Base-by-base conservation (phyloP, 2,888 invertebrate species). In the Hirtodrosophila duncani region DNA sequence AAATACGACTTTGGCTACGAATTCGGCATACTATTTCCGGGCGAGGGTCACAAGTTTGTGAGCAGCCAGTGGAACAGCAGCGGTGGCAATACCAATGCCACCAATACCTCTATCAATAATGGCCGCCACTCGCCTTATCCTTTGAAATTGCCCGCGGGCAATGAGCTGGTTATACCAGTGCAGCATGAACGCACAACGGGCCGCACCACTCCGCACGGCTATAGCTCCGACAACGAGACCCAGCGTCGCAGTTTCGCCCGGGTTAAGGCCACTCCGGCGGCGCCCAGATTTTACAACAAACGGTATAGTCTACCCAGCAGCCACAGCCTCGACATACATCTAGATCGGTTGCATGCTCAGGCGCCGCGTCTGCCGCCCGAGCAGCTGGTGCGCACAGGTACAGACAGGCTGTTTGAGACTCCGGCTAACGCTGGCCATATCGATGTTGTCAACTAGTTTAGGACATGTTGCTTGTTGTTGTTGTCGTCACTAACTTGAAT, bases 1-100 rank as follows among this genome's bases (percentile, higher is more conserved):
- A 93, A 93, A 88, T 93, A 93, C 84, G 93, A 93, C 88, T 93
- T 93, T 82, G 93, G 93, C 69, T 93, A 93, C 85, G 93, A 93
- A 85, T 93, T 93, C 82, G 93, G 93, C 56, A 90, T 93, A 63
- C 89, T 92, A 33, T 88, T 92, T 37, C 92, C 93, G 27, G 91
- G 91, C 37, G 91, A 91, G 83, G 89, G 91, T 65, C 89, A 89
- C 82, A 88, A 87, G 68, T 84, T 87, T 58, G 80, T 87, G 53
- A 84, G 83, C 62, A 84, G 83, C 57, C 79, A 83, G 64, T 85
- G 85, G 81, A 83, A 75, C 55, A 79, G 72, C 38, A 64, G 48
- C 4, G 43, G 24, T 20, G 50, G 52, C 29, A 13, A 34, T 31
- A 43, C 10, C 39, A 23, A 23, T 18, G 36, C 16, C 24, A 49